Percentiles rank a stretch among this genome's conserved stretches.
Evolutionary conservation across 2,888 invertebrate species (phyloP).

Genomic region (Hirtodrosophila histrioides): DNA sequence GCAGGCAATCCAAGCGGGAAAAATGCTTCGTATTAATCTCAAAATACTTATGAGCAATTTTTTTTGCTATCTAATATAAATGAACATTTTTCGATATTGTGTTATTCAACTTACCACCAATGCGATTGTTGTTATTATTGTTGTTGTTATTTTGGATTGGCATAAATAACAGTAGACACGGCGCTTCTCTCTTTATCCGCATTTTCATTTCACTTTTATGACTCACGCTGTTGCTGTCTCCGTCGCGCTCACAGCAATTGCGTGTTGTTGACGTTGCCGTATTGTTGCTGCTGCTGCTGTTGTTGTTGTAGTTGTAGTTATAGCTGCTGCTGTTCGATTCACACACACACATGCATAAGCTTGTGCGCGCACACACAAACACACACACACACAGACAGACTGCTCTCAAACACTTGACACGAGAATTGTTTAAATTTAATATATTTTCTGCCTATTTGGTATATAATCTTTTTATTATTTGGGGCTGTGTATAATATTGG

Average conservation of each 20-base stretch:
- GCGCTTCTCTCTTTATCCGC: slow-evolving; percentile 88
- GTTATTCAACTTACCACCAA: slow-evolving; percentile 63
- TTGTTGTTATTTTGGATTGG: slow-evolving; percentile 83
- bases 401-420: slow-evolving; percentile 53
- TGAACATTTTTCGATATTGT: slow-evolving; percentile 13
- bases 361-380: slow-evolving; percentile 29
- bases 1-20: slow-evolving; percentile 68
- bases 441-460: slow-evolving; percentile 54
- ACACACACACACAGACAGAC: slow-evolving; percentile 19
- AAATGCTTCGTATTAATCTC: slow-evolving; percentile 49
- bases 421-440: slow-evolving; percentile 57
- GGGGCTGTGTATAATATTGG: slow-evolving; percentile 57
- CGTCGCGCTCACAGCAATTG: slow-evolving; percentile 78
- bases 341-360: slow-evolving; percentile 56
- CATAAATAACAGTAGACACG: slow-evolving; percentile 87
- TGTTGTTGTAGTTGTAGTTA: slow-evolving; percentile 41
- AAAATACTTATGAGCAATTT: slow-evolving; percentile 52
- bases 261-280: slow-evolving; percentile 73
- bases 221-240: slow-evolving; percentile 83
- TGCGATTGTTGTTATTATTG: slow-evolving; percentile 58
- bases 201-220: slow-evolving; percentile 86
- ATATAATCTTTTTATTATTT: slow-evolving; percentile 52
- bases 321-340: slow-evolving; percentile 57
- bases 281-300: slow-evolving; percentile 59
- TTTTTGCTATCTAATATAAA: slow-evolving; percentile 26